phyloP scores from a whole-genome alignment of 2,888 invertebrate species.

The Eristalis arbustorum region DNA sequence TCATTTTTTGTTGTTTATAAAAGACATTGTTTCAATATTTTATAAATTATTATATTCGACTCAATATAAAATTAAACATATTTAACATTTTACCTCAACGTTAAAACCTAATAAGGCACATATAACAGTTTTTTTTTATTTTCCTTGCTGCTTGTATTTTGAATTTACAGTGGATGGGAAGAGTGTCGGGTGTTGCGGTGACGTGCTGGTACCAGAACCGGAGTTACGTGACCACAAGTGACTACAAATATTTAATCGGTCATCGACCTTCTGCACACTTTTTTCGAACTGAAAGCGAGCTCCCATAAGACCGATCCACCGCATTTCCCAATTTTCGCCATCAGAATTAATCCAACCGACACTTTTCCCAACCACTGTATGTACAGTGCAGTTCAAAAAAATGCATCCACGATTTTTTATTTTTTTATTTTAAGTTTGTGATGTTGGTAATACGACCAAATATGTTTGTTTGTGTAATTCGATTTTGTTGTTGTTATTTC shows the following conservation, averaged over 20 bases:
- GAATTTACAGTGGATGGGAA: neutral
- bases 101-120: conserved; percentile 79
- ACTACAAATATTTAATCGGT: too few relatives aligned
- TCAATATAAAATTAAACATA: conserved; percentile 33
- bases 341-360: neutral
- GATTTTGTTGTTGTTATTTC: neutral
- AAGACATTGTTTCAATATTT: conserved; percentile 8
- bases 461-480: neutral
- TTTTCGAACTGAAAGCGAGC: too few relatives aligned
- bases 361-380: neutral
- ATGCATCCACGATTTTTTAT: neutral
- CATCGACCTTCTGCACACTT: too few relatives aligned
- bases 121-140: conserved; percentile 69
- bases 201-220: too few relatives aligned
- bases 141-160: neutral
- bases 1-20: neutral
- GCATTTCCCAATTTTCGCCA: neutral
- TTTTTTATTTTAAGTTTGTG: conserved; percentile 50
- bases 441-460: conserved; percentile 55
- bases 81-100: conserved; percentile 53
- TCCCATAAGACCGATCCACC: too few relatives aligned
- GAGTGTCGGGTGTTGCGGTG: neutral
- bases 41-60: conserved; percentile 35
- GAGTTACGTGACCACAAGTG: too few relatives aligned
- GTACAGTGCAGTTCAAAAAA: neutral